phyloP scores from a whole-genome alignment of 2,113 vertebrate genomes.

The Sakesphorus luctuosus region DNA sequence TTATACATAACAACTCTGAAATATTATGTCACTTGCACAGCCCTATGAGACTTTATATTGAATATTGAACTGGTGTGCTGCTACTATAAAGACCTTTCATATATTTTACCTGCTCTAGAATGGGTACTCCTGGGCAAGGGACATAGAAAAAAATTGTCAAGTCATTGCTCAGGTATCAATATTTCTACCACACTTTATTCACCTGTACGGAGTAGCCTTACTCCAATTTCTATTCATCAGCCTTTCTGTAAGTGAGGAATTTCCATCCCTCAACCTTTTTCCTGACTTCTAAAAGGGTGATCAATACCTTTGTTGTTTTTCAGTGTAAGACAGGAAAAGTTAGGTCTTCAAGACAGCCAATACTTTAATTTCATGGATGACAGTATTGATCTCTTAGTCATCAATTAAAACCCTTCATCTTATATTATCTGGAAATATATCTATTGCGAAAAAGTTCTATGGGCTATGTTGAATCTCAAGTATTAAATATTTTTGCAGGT shows the following conservation, averaged over 20 bases:
- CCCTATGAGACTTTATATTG: neutral
- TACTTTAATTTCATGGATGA: neutral
- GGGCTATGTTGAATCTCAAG: neutral
- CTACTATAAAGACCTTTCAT: neutral
- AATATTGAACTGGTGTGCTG: neutral
- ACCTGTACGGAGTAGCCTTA: neutral
- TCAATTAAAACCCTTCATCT: neutral
- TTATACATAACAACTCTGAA: neutral
- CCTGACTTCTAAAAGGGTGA: neutral
- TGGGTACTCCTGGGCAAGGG: neutral
- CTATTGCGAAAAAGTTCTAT: neutral
- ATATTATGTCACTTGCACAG: neutral
- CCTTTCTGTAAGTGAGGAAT: neutral
- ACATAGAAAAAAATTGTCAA: neutral
- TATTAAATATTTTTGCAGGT: neutral
- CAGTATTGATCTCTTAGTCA: neutral
- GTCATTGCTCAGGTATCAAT: neutral
- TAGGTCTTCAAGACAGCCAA: neutral
- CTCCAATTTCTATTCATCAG: neutral
- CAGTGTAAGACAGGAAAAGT: neutral
- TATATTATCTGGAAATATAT: neutral
- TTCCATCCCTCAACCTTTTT: neutral
- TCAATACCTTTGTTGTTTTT: neutral
- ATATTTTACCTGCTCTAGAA: neutral
- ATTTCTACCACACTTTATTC: neutral